phyloP scores from a whole-genome alignment of 2,888 invertebrate genomes.

The Chloroclystis v-ata region DNA sequence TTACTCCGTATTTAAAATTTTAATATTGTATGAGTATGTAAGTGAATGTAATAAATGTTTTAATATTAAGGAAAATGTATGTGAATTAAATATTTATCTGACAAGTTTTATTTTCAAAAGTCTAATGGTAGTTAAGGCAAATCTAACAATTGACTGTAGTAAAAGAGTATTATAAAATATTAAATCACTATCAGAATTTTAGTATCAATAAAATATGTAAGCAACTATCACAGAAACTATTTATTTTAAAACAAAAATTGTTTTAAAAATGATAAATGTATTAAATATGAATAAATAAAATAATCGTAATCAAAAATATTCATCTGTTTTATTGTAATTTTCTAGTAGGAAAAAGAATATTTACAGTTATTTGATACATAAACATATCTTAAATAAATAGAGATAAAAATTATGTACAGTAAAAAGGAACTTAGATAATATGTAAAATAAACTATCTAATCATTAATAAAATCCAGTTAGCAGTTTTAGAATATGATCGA shows the following conservation, averaged over 20 bases:
- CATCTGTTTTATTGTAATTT: slow-evolving; percentile 16
- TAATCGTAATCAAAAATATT: slow-evolving; percentile 50
- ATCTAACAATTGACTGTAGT: slow-evolving; percentile 49
- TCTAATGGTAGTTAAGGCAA: slow-evolving; percentile 50
- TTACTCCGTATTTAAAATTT: slow-evolving; percentile 59
- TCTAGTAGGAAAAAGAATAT: background rate
- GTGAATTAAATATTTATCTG: slow-evolving; percentile 58
- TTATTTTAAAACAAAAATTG: slow-evolving; percentile 40
- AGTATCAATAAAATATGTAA: slow-evolving; percentile 38
- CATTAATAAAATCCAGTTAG: too few relatives aligned
- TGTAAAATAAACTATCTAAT: background rate
- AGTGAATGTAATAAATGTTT: slow-evolving; percentile 62
- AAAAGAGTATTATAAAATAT: slow-evolving; percentile 44
- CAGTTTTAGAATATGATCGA: too few relatives aligned
- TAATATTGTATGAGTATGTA: slow-evolving; percentile 41
- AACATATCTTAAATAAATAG: background rate
- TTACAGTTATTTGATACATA: background rate
- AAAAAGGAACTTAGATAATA: slow-evolving; percentile 1
- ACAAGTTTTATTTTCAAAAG: slow-evolving; percentile 37
- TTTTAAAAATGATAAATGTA: slow-evolving; percentile 54
- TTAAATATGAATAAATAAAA: slow-evolving; percentile 67
- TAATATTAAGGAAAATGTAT: slow-evolving; percentile 34
- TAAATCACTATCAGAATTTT: slow-evolving; percentile 49
- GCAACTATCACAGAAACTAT: slow-evolving; percentile 23
- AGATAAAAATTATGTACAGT: slow-evolving; percentile 1